Conservation (phyloP, 2,888 invertebrate species). For the Agonopterix alstromeriana region DNA sequence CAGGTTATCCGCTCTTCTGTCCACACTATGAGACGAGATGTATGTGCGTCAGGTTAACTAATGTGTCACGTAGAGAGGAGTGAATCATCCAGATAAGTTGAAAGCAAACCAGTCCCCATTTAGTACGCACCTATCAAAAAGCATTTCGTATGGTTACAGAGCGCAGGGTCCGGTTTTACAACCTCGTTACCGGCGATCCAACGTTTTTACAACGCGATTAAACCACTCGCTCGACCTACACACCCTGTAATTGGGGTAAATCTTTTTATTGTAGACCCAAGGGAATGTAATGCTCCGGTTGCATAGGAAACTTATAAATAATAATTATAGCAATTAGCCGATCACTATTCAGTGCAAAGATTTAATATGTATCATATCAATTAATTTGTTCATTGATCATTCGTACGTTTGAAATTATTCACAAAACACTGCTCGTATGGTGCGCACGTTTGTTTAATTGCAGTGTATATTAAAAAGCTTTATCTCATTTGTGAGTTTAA, state of each 20-base stretch:
- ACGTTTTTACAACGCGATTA: conserved; percentile 67
- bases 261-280: conserved; percentile 49
- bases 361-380: background rate
- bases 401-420: no score
- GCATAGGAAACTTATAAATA: conserved; percentile 7
- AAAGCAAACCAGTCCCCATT: conserved; percentile 13
- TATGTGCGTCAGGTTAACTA: no score
- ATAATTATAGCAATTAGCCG: background rate
- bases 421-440: conserved; percentile 1
- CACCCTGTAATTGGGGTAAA: conserved; percentile 60
- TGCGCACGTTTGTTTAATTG: background rate
- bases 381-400: background rate
- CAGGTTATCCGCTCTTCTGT: no score
- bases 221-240: conserved; percentile 50
- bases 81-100: background rate
- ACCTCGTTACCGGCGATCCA: conserved; percentile 60
- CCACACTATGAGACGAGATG: no score
- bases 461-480: conserved; percentile 45
- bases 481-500: conserved; percentile 44
- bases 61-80: no score
- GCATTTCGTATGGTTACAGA: conserved; percentile 36
- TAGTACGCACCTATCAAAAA: conserved; percentile 31
- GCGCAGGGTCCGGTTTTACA: conserved; percentile 51
- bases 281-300: conserved; percentile 19
- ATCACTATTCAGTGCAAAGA: background rate